Evolutionary conservation across 1,140 invertebrate species (phyloP), one percentile per base, ranked within the genome.

Genomic region (Globodera ellingtonae): DNA sequence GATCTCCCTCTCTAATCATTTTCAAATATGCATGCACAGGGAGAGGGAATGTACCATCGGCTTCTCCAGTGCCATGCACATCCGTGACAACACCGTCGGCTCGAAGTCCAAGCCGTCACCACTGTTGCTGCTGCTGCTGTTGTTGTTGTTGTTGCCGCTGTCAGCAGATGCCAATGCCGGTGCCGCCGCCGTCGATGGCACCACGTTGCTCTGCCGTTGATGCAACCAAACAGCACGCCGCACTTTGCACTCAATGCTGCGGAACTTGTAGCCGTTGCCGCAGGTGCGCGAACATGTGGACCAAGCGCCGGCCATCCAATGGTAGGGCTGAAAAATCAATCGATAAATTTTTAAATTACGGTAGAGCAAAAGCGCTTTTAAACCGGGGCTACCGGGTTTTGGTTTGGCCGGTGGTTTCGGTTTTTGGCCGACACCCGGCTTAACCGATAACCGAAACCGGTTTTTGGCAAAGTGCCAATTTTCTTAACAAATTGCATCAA

Each of bases 211-310:
- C 7, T 73, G 59, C 4, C n/a, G 72, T 4, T 73, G n/a, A 8
- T 44, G 72, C 48, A 7, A 70, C 46, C 59, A n/a, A 21, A 78
- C 46, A 21, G 46, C 72, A 35, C 52, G 56, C 35, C 59, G 24
- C 46, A 88, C 72, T 67, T 84, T 80, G 78, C 87, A 88, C 71
- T 89, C 82, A 48, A 89, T 81, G 35, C 75, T 52, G 21, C 87
- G 86, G 67, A 85, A 89, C n/a, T 86, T 85, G 66, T 74, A 65
- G n/a, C 86, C 87, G 56, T 70, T 78, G 44, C 87, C 88, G 72
- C 79, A 84, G 15, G 52, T 59, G 21, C 73, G 66, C 50, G 77
- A 65, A 7, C 74, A 75, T 35, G 79, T 85, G 18, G 46, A 24
- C 71, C 82, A 84, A 6, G 78, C 24, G 21, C 72, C 71, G 50